Base-by-base conservation (phyloP, 35 echinoderm and acorn worm species). In the Heliocidaris erythrogramma region DNA sequence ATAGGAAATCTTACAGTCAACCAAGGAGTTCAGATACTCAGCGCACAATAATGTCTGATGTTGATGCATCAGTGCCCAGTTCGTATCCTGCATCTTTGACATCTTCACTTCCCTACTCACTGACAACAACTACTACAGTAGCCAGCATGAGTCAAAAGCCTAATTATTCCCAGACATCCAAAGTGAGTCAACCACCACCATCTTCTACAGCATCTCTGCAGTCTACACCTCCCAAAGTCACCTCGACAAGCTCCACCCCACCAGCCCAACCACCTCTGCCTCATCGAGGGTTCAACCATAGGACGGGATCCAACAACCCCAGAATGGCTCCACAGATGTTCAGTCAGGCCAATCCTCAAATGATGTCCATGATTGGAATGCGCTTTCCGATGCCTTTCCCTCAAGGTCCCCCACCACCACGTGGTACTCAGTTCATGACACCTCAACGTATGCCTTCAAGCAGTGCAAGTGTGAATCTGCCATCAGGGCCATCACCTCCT, bases 281-380 rank as follows among this genome's bases (percentile, higher is more conserved):
- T 86, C 32, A 52, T 49, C 94, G 85, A 18, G 94, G 94, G 60
- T 88, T 88, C 21, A 32, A 71, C 47, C 48, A 29, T 48, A 59
- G 84, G 60, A 95, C 30, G 18, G 86, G 86, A 13, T 90, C 85
- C 85, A 65, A 48, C 94, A 95, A 90, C 32, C 94, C 94, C 2
- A 88, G 86, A 8, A 91, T 95, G 94, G 53, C 94, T 61, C 88
- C 88, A 14, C 86, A 92, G 91, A 52, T 92, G 48, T 52, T 92
- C 21, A 18, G 11, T 48, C 91, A 92, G 49, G 17, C 91, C 31
- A 30, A 30, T 49, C 91, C 94, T 78, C 52, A 85, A 14, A 52
- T 95, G 50, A 92, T 95, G 94, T 47, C 94, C 59, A 32, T 48
- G 50, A 92, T 92, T 47, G 91, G 91, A 30, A 27, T 92, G 47